These are phyloP conservation scores for Helarctos malayanus DNA, from an alignment of 2,797 vertebrate species.

Conservation along the genomic window DNA sequence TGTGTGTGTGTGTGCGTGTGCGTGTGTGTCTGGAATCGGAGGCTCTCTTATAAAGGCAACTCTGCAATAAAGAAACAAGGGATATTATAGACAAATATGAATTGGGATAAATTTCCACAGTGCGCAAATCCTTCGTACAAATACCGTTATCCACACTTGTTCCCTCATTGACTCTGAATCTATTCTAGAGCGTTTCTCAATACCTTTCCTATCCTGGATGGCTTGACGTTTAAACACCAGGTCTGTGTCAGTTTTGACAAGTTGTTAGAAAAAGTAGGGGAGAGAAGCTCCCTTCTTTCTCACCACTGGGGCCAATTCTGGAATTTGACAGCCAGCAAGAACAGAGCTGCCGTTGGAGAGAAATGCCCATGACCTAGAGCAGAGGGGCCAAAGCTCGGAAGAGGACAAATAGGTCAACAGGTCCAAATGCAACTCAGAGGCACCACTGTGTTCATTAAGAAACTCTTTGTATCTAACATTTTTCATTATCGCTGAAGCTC, in stretches of 20 bases:
- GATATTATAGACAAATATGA: not conserved
- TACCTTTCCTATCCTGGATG: not conserved
- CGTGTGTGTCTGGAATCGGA: not conserved
- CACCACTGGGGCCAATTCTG: conserved; percentile 40
- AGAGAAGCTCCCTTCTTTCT: not conserved
- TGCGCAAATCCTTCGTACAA: conserved; percentile 1
- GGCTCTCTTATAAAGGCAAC: not conserved
- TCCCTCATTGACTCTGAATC: not conserved
- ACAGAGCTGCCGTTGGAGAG: conserved; percentile 66
- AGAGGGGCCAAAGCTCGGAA: conserved; percentile 57
- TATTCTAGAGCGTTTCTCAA: not conserved
- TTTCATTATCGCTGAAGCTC: conserved; percentile 33
- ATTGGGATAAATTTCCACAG: not conserved
- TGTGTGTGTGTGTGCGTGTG: not conserved
- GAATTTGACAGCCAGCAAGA: not conserved
- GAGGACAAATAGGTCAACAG: not conserved
- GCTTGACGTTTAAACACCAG: not conserved
- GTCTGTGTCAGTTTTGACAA: not conserved
- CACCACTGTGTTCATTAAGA: conserved; percentile 73
- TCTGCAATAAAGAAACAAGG: not conserved
- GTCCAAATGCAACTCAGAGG: conserved; percentile 14
- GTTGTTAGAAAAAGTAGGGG: not conserved
- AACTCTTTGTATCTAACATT: conserved; percentile 55
- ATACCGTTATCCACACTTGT: not conserved
- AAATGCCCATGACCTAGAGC: conserved; percentile 27